A percentile compares a stretch with the other conserved stretches of the same genome.
These are phyloP conservation scores for Anolis apletophallus DNA, from an alignment of 2,797 vertebrate genomes.

Conservation along the genomic window DNA sequence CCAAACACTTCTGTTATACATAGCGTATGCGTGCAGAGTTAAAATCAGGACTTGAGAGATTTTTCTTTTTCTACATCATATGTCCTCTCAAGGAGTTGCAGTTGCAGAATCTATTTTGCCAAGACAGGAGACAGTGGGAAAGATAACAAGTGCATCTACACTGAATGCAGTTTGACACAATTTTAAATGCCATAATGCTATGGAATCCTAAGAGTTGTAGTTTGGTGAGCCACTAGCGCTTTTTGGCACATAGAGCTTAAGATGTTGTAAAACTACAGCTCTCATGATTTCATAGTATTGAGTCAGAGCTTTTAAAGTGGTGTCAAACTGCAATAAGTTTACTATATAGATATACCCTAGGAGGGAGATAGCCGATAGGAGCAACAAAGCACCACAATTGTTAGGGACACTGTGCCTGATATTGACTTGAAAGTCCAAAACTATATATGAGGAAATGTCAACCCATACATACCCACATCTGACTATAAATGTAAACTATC, in stretches of 20 bases:
- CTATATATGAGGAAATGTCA: not conserved
- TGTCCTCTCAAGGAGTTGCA: not conserved
- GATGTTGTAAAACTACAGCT: no score
- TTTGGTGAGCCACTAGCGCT: no score
- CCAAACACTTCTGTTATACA: not conserved
- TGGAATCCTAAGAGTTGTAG: no score
- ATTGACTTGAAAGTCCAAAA: not conserved
- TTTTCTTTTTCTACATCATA: not conserved
- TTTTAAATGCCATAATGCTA: no score
- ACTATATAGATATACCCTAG: no score
- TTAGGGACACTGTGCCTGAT: not conserved
- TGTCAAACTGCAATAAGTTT: no score
- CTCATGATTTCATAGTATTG: no score
- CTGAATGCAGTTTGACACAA: no score
- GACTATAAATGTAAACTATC: not conserved
- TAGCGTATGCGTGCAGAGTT: not conserved
- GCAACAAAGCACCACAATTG: not conserved
- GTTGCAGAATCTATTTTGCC: not conserved
- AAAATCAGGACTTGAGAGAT: not conserved
- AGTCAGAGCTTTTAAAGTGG: no score
- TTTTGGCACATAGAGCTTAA: no score
- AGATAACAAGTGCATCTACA: no score
- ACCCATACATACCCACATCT: not conserved
- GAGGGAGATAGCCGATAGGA: not conserved
- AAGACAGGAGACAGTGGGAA: not conserved